Evolutionary conservation across 2,113 vertebrate species (phyloP).

Genomic region (Natator depressus): DNA sequence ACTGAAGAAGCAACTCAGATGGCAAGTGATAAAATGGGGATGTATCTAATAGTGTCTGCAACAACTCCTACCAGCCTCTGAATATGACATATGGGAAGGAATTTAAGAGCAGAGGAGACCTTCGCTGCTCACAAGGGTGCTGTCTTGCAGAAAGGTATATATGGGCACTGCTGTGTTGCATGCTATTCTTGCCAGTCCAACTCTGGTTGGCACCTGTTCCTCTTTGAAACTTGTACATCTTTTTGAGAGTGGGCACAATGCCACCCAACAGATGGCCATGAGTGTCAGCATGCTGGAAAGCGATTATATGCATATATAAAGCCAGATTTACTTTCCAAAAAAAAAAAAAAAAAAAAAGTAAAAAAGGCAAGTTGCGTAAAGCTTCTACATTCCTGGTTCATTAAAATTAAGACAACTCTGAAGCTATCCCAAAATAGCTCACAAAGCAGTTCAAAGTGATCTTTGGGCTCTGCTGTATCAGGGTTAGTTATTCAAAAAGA

Average conservation of each 20-base stretch:
- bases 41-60: accelerated
- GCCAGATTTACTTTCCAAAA: constrained; percentile 7
- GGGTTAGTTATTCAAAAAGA: not conserved
- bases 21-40: not conserved
- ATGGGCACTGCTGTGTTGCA: accelerated
- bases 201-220: not conserved
- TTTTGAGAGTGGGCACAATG: not conserved
- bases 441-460: not conserved
- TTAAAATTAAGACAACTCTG: not conserved
- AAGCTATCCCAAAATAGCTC: not conserved
- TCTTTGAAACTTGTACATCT: not conserved
- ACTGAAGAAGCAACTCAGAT: not conserved
- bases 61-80: not conserved
- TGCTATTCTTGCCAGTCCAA: not conserved
- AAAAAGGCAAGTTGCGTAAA: not conserved
- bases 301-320: not conserved
- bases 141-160: not conserved
- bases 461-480: not conserved
- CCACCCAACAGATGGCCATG: constrained; percentile 49
- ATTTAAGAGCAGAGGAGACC: not conserved
- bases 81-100: not conserved
- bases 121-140: not conserved
- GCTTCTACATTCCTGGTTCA: not conserved
- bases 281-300: constrained; percentile 38
- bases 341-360: not conserved